Evolutionary conservation across 1,140 invertebrate species (phyloP).

Genomic region (Halesus radiatus): DNA sequence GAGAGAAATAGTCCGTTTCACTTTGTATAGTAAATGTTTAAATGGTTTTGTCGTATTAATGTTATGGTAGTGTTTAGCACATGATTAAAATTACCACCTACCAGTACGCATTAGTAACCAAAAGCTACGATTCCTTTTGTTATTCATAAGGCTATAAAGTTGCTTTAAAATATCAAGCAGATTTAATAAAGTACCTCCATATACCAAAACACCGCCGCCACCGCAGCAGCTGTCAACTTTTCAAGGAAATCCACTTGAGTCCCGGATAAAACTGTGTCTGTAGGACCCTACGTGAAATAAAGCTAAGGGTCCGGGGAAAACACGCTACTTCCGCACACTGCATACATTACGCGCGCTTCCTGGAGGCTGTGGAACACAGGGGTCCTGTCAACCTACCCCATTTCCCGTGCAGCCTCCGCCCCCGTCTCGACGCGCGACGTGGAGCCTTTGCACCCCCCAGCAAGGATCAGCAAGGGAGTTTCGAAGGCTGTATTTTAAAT

Average conservation of each 20-base stretch:
- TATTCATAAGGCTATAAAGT: too few relatives aligned
- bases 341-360: background rate
- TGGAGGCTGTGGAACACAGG: too few relatives aligned
- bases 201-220: too few relatives aligned
- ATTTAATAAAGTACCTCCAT: too few relatives aligned
- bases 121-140: too few relatives aligned
- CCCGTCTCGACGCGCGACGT: background rate
- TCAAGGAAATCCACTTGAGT: background rate
- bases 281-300: constrained; percentile 1
- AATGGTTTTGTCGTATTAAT: too few relatives aligned
- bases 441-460: background rate
- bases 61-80: too few relatives aligned
- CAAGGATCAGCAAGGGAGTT: background rate
- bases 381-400: background rate
- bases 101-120: too few relatives aligned
- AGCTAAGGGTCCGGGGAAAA: background rate
- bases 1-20: too few relatives aligned
- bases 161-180: too few relatives aligned
- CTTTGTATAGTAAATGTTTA: too few relatives aligned
- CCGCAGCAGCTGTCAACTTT: background rate
- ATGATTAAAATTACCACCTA: too few relatives aligned
- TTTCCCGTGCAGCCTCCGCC: background rate
- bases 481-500: background rate
- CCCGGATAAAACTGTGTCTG: constrained; percentile 1
- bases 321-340: background rate